Percentiles rank a stretch among this genome's conserved stretches.
phyloP scores from a whole-genome alignment of 2,113 vertebrate genomes.

The Columba livia region DNA sequence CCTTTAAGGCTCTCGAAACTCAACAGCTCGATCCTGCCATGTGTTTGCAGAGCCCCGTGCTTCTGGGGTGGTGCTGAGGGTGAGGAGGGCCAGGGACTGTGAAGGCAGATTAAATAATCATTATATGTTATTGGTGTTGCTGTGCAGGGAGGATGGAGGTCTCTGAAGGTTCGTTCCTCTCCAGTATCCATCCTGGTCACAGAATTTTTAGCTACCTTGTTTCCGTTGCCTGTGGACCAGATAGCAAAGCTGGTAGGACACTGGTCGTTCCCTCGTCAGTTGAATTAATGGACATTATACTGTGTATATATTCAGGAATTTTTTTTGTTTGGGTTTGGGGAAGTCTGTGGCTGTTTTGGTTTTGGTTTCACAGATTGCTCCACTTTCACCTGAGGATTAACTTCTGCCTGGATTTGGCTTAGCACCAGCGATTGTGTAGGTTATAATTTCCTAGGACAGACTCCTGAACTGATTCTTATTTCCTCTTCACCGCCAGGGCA shows the following conservation, averaged over 20 bases:
- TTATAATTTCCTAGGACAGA: neutral
- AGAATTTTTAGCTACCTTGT: neutral
- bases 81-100: neutral
- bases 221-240: neutral
- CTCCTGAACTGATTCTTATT: neutral
- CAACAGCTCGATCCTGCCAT: neutral
- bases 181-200: neutral
- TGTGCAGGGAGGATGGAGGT: fast-evolving
- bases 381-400: neutral
- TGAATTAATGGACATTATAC: neutral
- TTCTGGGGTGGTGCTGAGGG: neutral
- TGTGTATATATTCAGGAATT: neutral
- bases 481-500: neutral
- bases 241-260: neutral
- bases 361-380: neutral
- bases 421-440: neutral
- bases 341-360: neutral
- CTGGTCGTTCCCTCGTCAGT: neutral
- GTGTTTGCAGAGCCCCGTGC: neutral
- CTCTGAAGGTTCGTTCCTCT: neutral
- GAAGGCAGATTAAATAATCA: neutral
- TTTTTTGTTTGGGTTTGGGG: neutral
- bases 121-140: neutral
- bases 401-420: neutral
- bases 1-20: neutral